Conservation (phyloP, 2,888 invertebrate genomes). For the Xanthia togata region DNA sequence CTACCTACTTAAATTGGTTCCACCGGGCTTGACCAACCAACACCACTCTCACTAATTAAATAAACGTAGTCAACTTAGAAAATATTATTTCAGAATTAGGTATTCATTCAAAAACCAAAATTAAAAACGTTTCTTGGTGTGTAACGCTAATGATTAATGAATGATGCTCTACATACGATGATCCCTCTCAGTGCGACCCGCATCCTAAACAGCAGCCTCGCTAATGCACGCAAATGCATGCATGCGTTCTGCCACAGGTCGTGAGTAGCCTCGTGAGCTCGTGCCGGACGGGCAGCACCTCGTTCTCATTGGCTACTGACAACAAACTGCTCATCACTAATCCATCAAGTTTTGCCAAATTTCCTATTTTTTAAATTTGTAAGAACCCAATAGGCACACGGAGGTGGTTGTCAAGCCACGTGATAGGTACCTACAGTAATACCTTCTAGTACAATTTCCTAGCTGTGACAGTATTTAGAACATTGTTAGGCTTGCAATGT, state of each 20-base stretch:
- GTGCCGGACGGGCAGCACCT: not conserved
- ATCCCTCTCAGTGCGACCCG: not conserved
- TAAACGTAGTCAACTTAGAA: constrained; percentile 8
- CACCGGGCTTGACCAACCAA: not conserved
- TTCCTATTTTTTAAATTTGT: no score
- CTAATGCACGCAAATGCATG: not conserved
- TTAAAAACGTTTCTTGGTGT: not conserved
- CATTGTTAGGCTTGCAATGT: not conserved
- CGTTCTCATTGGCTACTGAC: not conserved
- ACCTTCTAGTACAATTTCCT: not conserved
- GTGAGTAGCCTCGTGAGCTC: not conserved
- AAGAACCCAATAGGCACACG: not conserved
- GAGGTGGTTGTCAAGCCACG: not conserved
- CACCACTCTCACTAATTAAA: constrained; percentile 10
- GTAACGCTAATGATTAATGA: no score
- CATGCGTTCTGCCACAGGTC: not conserved
- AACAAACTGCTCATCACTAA: no score
- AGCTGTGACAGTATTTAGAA: not conserved
- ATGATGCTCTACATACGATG: not conserved
- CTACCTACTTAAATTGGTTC: constrained; percentile 2
- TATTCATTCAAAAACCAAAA: not conserved
- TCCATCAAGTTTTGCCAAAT: no score
- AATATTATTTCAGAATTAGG: not conserved
- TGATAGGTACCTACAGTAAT: not conserved
- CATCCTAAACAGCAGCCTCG: not conserved